A percentile compares a stretch with the other conserved stretches of the same genome.
phyloP scores from a whole-genome alignment of 2,113 vertebrate genomes.

The Cottus gobio region DNA sequence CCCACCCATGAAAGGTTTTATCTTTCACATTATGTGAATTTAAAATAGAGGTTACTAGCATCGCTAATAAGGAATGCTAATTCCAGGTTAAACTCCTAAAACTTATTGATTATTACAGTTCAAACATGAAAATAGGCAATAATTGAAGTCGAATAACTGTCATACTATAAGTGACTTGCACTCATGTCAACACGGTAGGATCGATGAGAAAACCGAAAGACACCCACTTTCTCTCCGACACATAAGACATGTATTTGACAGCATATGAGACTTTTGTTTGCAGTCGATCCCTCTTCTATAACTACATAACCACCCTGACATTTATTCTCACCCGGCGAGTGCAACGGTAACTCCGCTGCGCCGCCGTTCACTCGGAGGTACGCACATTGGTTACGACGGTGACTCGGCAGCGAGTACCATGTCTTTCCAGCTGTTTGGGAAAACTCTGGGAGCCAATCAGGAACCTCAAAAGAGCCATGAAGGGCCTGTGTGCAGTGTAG shows the following conservation, averaged over 20 bases:
- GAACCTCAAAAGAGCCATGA: slow-evolving; percentile 27
- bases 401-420: slow-evolving; percentile 55
- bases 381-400: slow-evolving; percentile 31
- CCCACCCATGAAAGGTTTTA: too few species aligned
- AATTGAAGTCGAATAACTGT: not conserved
- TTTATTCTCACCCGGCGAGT: slow-evolving; percentile 31
- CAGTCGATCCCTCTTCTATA: slow-evolving; percentile 22
- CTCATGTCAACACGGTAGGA: not conserved
- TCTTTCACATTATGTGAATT: too few species aligned
- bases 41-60: too few species aligned
- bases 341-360: slow-evolving; percentile 26
- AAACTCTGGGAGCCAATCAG: slow-evolving; percentile 35
- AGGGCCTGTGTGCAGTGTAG: slow-evolving; percentile 11
- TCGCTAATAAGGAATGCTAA: not conserved
- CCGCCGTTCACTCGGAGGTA: slow-evolving; percentile 17
- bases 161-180: too few species aligned
- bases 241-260: slow-evolving; percentile 28
- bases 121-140: not conserved
- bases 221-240: slow-evolving; percentile 34
- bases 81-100: not conserved
- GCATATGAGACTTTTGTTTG: slow-evolving; percentile 24
- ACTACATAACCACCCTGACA: slow-evolving; percentile 42
- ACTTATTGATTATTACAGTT: not conserved
- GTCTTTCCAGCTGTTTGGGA: slow-evolving; percentile 50
- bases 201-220: slow-evolving; percentile 6